Evolutionary conservation across 2,888 invertebrate species (phyloP), one percentile per base, ranked within the genome.

Genomic region (Leptura quadrifasciata): DNA sequence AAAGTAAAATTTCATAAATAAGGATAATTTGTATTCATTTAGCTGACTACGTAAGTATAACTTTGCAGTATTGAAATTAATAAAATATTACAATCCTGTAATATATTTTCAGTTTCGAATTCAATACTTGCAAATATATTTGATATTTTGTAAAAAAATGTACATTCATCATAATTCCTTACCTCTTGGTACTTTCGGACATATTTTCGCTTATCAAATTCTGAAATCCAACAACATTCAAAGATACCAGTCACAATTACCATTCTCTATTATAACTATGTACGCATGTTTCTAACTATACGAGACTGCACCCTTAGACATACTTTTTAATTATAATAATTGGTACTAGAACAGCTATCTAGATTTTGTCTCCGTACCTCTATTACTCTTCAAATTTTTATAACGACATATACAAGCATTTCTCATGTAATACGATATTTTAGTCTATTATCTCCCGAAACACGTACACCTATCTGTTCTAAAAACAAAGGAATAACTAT

Each of bases 341-440:
- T 39, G 39, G 39, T 39, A 39, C 39, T 39, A 39, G 15, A 39
- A 12, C 12, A 39, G 12, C 39, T 2, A 12, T 47, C 47, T 47
- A 47, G 47, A 47, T 47, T 47, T 47, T 47, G n/a, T 47, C 31
- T 47, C 31, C 17, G n/a, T 61, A 27, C n/a, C 8, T 61, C n/a
- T n/a, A 61, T 17, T 31, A 31, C 60, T 61, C 31, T 17, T 61
- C 17, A 61, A 31, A 61, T 61, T 61, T 31, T 61, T 61, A 61
- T 61, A 61, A 61, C 24, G 27, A 61, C 27, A 61, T 24, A 31
- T 18, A 61, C 27, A 61, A 10, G 27, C 31, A 61, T 31, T 31
- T 61, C 60, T 61, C 60, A 10, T 61, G 60, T 64, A 64, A 64
- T 18, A 47, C 21, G 64, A 64, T 64, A 64, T 47, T 64, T 47